Conservation (phyloP, 2,797 vertebrate species). For the Hyperoplus lanceolatus region DNA sequence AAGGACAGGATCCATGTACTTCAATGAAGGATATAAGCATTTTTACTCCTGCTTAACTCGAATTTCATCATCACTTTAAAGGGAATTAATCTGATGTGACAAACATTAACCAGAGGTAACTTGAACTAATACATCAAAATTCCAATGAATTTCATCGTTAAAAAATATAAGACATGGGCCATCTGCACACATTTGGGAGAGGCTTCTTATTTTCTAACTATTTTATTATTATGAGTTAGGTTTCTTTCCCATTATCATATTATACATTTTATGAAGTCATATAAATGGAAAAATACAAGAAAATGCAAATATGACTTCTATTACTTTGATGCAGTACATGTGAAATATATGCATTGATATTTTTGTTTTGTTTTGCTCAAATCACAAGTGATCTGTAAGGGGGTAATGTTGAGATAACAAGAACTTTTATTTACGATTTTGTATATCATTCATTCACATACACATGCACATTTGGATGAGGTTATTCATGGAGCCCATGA, state of each 20-base stretch:
- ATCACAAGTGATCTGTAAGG: neutral
- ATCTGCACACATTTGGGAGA: neutral
- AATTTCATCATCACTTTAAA: conserved; percentile 11
- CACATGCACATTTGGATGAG: neutral
- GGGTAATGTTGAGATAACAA: neutral
- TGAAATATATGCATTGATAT: neutral
- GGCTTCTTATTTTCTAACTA: neutral
- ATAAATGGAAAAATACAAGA: neutral
- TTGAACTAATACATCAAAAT: conserved; percentile 5
- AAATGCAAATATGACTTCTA: neutral
- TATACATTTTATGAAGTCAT: neutral
- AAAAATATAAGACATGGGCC: neutral
- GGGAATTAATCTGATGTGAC: conserved; percentile 19
- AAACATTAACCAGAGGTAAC: conserved; percentile 9
- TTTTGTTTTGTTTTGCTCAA: no score
- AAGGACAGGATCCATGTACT: no score
- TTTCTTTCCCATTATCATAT: neutral
- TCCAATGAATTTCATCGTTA: neutral
- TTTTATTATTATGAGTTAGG: neutral
- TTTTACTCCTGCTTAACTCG: no score
- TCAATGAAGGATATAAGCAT: no score
- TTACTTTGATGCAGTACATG: no score
- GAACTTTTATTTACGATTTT: neutral
- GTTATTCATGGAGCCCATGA: neutral
- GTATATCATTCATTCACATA: neutral